phyloP scores from a whole-genome alignment of 2,113 vertebrate genomes.

The Paramisgurnus dabryanus region DNA sequence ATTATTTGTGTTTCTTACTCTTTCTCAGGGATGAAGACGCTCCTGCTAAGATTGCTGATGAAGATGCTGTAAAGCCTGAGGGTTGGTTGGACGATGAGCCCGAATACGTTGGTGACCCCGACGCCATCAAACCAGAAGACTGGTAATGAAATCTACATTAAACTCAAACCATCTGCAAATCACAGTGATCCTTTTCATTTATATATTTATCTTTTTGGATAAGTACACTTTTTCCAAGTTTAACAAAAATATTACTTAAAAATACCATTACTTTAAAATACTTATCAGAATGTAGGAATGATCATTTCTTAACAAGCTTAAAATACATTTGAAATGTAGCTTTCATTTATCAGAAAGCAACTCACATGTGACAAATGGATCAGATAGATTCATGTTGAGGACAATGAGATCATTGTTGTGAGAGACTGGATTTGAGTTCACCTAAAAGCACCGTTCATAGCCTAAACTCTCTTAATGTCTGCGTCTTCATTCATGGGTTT shows the following conservation, averaged over 20 bases:
- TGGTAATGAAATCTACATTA: constrained; percentile 74
- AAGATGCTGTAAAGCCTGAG: constrained; percentile 90
- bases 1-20: background rate
- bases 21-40: constrained; percentile 93
- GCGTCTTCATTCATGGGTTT: background rate
- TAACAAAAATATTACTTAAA: background rate
- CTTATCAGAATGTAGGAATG: too few relatives aligned
- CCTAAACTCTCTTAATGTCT: background rate
- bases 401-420: too few relatives aligned
- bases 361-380: too few relatives aligned
- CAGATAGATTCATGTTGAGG: background rate
- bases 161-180: too few relatives aligned
- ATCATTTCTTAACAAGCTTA: too few relatives aligned
- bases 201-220: background rate
- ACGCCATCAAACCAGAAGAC: constrained; percentile 92
- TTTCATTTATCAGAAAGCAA: too few relatives aligned
- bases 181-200: background rate
- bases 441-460: too few relatives aligned
- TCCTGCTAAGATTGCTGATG: constrained; percentile 89
- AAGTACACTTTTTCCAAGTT: background rate
- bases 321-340: too few relatives aligned
- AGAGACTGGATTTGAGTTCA: too few relatives aligned
- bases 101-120: constrained; percentile 91
- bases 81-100: constrained; percentile 96
- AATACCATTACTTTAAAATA: too few relatives aligned